These are phyloP conservation scores for Pinna nobilis DNA, from an alignment of 1,140 invertebrate species.

Conservation along the genomic window DNA sequence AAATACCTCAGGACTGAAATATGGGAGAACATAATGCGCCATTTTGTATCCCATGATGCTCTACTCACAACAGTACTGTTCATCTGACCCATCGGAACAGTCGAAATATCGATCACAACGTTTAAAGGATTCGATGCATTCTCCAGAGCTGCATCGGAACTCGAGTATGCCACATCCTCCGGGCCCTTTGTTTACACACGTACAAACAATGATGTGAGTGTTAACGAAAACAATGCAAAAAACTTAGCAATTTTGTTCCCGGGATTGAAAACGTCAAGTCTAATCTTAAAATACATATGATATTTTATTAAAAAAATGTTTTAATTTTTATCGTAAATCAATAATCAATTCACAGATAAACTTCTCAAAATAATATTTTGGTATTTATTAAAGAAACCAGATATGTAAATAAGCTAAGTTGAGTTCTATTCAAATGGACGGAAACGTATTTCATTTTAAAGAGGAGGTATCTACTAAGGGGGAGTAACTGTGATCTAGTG, in stretches of 20 bases:
- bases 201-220: background rate
- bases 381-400: too few relatives aligned
- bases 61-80: conserved; percentile 28
- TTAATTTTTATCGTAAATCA: background rate
- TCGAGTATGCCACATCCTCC: conserved; percentile 15
- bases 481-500: too few relatives aligned
- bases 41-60: background rate
- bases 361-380: too few relatives aligned
- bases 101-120: conserved; percentile 97
- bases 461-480: too few relatives aligned
- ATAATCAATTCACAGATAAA: too few relatives aligned
- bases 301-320: background rate
- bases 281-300: background rate
- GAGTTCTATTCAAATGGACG: too few relatives aligned
- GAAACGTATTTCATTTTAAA: too few relatives aligned
- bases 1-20: background rate
- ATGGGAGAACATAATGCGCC: background rate
- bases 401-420: too few relatives aligned
- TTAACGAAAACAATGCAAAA: background rate
- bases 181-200: background rate
- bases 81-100: conserved; percentile 85
- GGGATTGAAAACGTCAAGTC: background rate
- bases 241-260: background rate
- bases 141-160: conserved; percentile 78
- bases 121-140: conserved; percentile 95